These are phyloP conservation scores for Allophyes oxyacanthae DNA, from an alignment of 2,888 invertebrate species.

Conservation along the genomic window DNA sequence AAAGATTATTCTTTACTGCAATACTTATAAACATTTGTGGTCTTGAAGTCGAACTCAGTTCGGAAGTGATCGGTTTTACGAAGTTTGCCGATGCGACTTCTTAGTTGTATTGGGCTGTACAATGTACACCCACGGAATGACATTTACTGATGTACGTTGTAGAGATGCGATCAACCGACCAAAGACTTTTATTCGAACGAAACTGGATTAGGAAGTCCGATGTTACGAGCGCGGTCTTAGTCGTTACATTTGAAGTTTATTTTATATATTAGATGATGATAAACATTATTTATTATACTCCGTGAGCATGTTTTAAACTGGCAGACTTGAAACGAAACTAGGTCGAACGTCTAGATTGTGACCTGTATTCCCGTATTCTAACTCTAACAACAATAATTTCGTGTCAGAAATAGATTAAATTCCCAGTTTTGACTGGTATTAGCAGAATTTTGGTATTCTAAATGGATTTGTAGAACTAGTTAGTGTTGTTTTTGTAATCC, in stretches of 20 bases:
- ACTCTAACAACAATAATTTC: constrained; percentile 35
- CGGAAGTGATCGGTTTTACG: too few species aligned
- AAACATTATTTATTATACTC: constrained; percentile 35
- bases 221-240: constrained; percentile 15
- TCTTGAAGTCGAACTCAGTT: too few species aligned
- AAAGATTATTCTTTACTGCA: too few species aligned
- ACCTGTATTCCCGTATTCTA: constrained; percentile 26
- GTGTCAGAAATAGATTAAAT: constrained; percentile 27
- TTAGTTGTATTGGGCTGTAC: too few species aligned
- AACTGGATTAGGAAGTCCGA: constrained; percentile 31
- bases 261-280: constrained; percentile 35
- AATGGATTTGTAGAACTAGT: constrained; percentile 11
- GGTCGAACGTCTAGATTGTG: constrained; percentile 25
- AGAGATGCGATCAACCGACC: constrained; percentile 16
- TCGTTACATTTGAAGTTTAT: constrained; percentile 32
- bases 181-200: constrained; percentile 26
- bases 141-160: constrained; percentile 17
- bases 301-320: constrained; percentile 15
- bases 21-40: too few species aligned
- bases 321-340: constrained; percentile 31
- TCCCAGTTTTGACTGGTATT: constrained; percentile 28
- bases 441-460: constrained; percentile 21
- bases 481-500: constrained; percentile 6
- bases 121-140: constrained; percentile 32
- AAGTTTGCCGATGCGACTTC: too few species aligned